Evolutionary conservation across 2,888 invertebrate genomes (phyloP), one percentile per base, ranked within the genome.

Genomic region (Drosophila testacea): DNA sequence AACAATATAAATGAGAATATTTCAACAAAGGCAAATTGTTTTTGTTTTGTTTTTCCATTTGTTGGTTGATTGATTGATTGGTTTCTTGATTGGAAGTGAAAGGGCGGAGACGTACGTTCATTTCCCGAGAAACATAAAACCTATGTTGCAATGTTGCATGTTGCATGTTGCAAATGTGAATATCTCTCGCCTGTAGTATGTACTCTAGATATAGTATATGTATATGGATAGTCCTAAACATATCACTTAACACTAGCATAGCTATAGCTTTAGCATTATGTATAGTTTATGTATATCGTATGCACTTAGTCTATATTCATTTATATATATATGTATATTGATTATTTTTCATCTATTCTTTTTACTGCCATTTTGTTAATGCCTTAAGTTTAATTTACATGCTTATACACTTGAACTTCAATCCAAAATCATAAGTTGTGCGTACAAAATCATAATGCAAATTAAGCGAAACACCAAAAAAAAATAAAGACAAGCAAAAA

Each of bases 301-400:
- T 60, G 68, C 61, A 28, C 78, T 73, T 71, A 67, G 44, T 44
- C 55, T 60, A 63, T 85, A 75, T 52, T 57, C 57, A 57, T 57
- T 27, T 57, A 79, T 32, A 41, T 59, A 55, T 32, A 36, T 36
- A 28, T 57, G 74, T 28, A 41, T 60, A 41, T 48, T 34, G 41
- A 60, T 56, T 44, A 27, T 56, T 44, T 44, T 38, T 47, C 47
- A 7, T 36, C 56, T 47, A n/a, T 50, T 36, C 30, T 11, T 47
- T 41, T 38, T 50, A 64, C 46, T 68, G 83, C 62, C 83, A 76
- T 80, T 86, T 72, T 64, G 63, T 56, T 63, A 54, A 83, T 79
- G 67, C 54, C 65, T 70, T 74, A 81, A 60, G 52, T 52, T 88
- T 66, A 68, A 72, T 86, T 80, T 64, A 82, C 79, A 66, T 61